Evolutionary conservation across 1,140 invertebrate species (phyloP).

Genomic region (Neotoxoptera formosana): DNA sequence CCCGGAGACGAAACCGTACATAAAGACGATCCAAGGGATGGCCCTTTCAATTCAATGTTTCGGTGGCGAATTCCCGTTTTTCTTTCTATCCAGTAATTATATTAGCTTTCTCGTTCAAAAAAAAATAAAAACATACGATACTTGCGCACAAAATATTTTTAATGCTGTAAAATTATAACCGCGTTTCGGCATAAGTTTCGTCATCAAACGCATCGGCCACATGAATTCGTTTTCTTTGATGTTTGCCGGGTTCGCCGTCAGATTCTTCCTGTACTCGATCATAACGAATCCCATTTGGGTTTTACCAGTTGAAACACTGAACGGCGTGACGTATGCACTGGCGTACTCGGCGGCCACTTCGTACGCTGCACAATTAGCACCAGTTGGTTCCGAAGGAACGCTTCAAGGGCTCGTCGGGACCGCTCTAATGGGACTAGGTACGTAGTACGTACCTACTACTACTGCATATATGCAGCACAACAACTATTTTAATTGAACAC

Average conservation of each 20-base stretch:
- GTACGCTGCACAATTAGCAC: slow-evolving; percentile 84
- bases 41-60: slow-evolving; percentile 82
- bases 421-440: slow-evolving; percentile 83
- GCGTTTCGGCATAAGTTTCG: slow-evolving; percentile 68
- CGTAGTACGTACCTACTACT: no score
- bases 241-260: slow-evolving; percentile 74
- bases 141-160: no score
- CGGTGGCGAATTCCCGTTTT: slow-evolving; percentile 85
- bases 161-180: no score
- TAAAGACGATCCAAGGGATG: slow-evolving; percentile 84
- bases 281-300: slow-evolving; percentile 78
- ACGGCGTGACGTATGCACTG: slow-evolving; percentile 80
- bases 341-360: slow-evolving; percentile 85
- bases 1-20: slow-evolving; percentile 67
- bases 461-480: no score
- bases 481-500: no score
- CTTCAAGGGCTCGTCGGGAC: slow-evolving; percentile 84
- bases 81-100: slow-evolving; percentile 78
- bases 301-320: slow-evolving; percentile 74
- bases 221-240: slow-evolving; percentile 75
- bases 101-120: not conserved
- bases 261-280: slow-evolving; percentile 73
- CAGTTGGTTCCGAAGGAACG: slow-evolving; percentile 85
- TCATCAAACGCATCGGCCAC: slow-evolving; percentile 75
- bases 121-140: no score